Percentiles rank a stretch among this genome's conserved stretches.
phyloP scores from a whole-genome alignment of 1,140 invertebrate genomes.

The Homarus americanus region DNA sequence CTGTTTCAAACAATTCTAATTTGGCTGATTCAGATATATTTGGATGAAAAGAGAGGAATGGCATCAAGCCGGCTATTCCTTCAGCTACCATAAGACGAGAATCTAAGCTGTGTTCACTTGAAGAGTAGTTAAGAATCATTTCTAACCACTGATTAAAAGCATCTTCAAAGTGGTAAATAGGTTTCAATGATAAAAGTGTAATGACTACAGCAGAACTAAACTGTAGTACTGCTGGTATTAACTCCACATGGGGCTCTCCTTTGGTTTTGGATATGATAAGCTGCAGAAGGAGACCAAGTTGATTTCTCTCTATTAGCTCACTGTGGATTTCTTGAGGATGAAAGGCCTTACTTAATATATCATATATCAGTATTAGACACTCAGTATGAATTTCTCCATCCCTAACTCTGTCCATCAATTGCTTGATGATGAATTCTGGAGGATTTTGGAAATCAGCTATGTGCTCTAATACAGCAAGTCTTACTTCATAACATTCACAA shows the following conservation, averaged over 20 bases:
- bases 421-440: slow-evolving; percentile 6
- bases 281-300: not conserved
- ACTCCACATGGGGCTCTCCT: slow-evolving; percentile 23
- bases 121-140: not conserved
- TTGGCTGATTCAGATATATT: slow-evolving; percentile 11
- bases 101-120: slow-evolving; percentile 26
- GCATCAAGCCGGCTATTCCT: slow-evolving; percentile 16
- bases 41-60: slow-evolving; percentile 24
- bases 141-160: slow-evolving; percentile 28
- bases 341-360: slow-evolving; percentile 18
- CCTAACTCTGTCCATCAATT: slow-evolving; percentile 8
- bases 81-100: slow-evolving; percentile 10
- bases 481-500: slow-evolving; percentile 45
- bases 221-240: slow-evolving; percentile 22
- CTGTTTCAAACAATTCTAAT: slow-evolving; percentile 23
- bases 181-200: slow-evolving; percentile 6
- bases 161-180: not conserved
- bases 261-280: not conserved
- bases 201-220: not conserved
- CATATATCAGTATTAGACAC: slow-evolving; percentile 35
- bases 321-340: not conserved
- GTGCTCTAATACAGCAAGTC: slow-evolving; percentile 28
- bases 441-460: slow-evolving; percentile 1
- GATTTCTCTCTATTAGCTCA: not conserved
- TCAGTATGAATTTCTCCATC: slow-evolving; percentile 19